Percentiles rank a stretch among this genome's conserved stretches.
Conservation (phyloP, 2,113 vertebrate species). For the Seriola quinqueradiata region DNA sequence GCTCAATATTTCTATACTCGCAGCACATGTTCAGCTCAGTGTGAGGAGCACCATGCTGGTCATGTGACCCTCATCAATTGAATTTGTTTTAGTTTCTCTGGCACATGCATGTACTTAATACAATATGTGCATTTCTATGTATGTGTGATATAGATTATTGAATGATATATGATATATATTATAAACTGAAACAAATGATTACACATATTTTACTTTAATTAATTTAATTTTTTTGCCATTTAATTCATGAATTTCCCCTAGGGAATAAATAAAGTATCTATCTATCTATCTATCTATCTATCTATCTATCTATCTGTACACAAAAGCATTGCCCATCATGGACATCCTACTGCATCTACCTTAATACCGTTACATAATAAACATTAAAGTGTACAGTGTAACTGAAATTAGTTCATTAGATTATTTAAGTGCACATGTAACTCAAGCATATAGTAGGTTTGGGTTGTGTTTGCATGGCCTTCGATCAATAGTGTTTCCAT, state of each 20-base stretch:
- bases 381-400: background rate
- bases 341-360: background rate
- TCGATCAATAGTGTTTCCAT: conserved; percentile 1
- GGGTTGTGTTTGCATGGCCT: conserved; percentile 4
- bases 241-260: too few species aligned
- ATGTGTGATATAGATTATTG: background rate
- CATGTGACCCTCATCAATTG: background rate
- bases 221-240: background rate
- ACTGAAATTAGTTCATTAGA: background rate
- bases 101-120: background rate
- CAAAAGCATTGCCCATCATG: background rate
- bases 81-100: background rate
- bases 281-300: too few species aligned
- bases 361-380: background rate
- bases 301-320: background rate
- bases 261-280: too few species aligned
- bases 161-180: background rate
- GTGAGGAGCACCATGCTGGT: background rate
- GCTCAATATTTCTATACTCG: background rate
- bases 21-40: background rate
- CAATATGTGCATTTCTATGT: background rate
- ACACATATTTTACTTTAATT: background rate
- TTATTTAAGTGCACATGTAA: background rate
- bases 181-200: background rate
- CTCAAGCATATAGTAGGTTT: background rate